Conservation (phyloP, 2,888 invertebrate genomes). For the Coleophora flavipennella region DNA sequence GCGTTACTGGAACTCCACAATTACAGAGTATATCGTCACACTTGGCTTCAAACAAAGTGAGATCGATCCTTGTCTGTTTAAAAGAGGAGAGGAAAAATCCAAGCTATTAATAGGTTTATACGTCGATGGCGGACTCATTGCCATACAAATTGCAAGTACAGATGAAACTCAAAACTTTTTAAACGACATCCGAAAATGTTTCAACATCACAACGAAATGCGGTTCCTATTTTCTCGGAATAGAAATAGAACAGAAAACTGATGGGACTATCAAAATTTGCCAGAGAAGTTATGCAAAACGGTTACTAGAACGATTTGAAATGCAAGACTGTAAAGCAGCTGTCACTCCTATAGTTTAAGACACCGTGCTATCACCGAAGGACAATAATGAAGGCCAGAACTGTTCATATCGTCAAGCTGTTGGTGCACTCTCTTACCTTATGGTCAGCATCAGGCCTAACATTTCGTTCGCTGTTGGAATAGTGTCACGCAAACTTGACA, state of each 20-base stretch:
- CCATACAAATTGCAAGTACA: conserved; percentile 6
- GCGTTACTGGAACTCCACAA: conserved; percentile 8
- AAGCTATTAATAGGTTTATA: conserved; percentile 8
- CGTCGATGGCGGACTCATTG: conserved; percentile 12
- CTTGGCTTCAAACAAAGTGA: conserved; percentile 5
- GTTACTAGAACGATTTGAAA: not conserved
- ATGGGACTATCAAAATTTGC: conserved; percentile 1
- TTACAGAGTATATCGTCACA: conserved; percentile 3
- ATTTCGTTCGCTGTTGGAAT: not conserved
- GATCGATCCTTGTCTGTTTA: conserved; percentile 8
- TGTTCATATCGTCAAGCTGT: not conserved
- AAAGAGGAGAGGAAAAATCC: conserved; percentile 1
- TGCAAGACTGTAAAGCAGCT: not conserved
- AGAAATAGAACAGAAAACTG: not conserved
- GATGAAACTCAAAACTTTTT: not conserved
- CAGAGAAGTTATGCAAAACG: not conserved
- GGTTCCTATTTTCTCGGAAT: conserved; percentile 2
- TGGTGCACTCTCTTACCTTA: not conserved
- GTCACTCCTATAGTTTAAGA: not conserved
- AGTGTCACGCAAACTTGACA: too few species aligned
- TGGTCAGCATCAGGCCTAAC: not conserved
- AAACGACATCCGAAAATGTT: not conserved
- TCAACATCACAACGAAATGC: conserved; percentile 1
- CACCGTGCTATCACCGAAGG: not conserved
- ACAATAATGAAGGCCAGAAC: not conserved